Base-by-base conservation (phyloP, 2,797 vertebrate species). In the Eulemur rubriventer region DNA sequence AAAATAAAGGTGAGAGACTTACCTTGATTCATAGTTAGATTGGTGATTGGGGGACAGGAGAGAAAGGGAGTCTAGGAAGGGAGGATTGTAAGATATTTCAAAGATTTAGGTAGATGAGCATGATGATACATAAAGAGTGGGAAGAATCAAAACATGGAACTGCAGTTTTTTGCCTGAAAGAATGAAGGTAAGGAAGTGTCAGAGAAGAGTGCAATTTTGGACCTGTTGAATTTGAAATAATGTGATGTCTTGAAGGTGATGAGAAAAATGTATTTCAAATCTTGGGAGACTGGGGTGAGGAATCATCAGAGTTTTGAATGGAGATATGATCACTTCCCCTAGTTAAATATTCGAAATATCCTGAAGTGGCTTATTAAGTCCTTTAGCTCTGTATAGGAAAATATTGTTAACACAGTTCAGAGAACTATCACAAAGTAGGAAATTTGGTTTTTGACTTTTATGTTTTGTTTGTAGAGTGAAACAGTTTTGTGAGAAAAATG, bases 321-420 rank as follows among this genome's bases (percentile, higher is more conserved):
- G 59, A 87, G 91, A 76, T 75, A 69, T 70, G 14, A 76, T 67
- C 22, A 48, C 20, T 97, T 73, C 3, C 18, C 20, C 26, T 76
- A 85, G 17, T 55, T 69, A 84, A 92, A 70, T 96, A 79, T 92
- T 94, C 89, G 81, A 93, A 82, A 78, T 93, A 85, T 63, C 20
- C 38, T 89, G 20, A 93, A 55, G 13, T 91, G 4, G 55, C 81
- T 28, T 95, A 63, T 89, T 94, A 89, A 85, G 61, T 46, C 22
- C 35, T 92, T 67, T 91, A 72, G 46, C 3, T 83, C 22, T 26
- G 86, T 61, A 52, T 50, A 41, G 35, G 63, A 48, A 75, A 88
- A 91, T 91, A 72, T 94, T 89, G 35, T 94, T 79, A 92, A 75
- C 55, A 35, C 14, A 89, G 8, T 80, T 89, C 86, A 11, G 46